These are phyloP conservation scores for Eulithis prunata DNA, from an alignment of 2,888 invertebrate species.

Conservation along the genomic window DNA sequence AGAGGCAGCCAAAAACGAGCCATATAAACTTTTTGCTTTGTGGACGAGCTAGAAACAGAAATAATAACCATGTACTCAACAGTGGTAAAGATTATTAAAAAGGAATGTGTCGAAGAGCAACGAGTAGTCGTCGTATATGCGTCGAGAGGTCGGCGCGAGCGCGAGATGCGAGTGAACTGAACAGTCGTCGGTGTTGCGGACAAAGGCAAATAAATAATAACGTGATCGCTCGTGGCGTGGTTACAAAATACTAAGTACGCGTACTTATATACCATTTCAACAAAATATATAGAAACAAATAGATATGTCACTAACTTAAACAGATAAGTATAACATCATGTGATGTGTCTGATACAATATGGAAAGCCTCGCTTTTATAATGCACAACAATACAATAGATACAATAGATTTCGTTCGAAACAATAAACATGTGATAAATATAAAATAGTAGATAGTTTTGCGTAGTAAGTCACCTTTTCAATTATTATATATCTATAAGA, in stretches of 20 bases:
- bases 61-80: slow-evolving; percentile 74
- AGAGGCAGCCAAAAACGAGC: slow-evolving; percentile 83
- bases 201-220: slow-evolving; percentile 69
- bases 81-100: slow-evolving; percentile 52
- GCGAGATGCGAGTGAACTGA: slow-evolving; percentile 25
- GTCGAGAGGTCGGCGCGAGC: slow-evolving; percentile 24
- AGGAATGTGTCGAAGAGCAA: slow-evolving; percentile 43
- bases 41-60: slow-evolving; percentile 81
- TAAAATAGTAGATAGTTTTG: slow-evolving; percentile 84
- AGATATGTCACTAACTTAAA: slow-evolving; percentile 47
- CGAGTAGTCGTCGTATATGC: slow-evolving; percentile 34
- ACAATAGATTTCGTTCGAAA: slow-evolving; percentile 60
- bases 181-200: slow-evolving; percentile 45
- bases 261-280: slow-evolving; percentile 41
- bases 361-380: slow-evolving; percentile 71
- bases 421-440: slow-evolving; percentile 65
- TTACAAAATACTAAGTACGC: slow-evolving; percentile 38
- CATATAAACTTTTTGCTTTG: slow-evolving; percentile 82
- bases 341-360: slow-evolving; percentile 66
- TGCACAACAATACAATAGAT: slow-evolving; percentile 73
- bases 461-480: slow-evolving; percentile 89
- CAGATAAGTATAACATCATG: slow-evolving; percentile 51
- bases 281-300: slow-evolving; percentile 45
- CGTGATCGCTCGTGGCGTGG: slow-evolving; percentile 63
- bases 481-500: slow-evolving; percentile 54